Evolutionary conservation across 2,797 vertebrate species (phyloP), one percentile per base, ranked within the genome.

Genomic region (Pelodytes ibericus): DNA sequence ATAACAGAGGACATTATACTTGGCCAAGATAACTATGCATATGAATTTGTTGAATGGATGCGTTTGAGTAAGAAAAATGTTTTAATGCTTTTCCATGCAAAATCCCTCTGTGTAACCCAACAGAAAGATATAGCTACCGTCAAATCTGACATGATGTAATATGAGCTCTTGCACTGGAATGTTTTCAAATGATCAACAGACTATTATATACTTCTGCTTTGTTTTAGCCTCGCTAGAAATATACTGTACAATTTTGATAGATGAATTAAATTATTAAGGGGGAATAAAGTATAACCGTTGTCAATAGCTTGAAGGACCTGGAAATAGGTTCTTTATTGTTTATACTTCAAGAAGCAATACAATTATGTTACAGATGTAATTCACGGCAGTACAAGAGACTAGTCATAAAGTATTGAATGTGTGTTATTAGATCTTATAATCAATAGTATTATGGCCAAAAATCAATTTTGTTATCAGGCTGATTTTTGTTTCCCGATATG

Each of bases 341-440:
- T 75, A 31, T 22, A 41, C 27, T 26, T 18, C 9, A 60, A 41
- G 26, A 1, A 26, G 24, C 36, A 30, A 29, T 33, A 67, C 18
- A 8, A 24, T 49, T 49, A 67, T 59, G 22, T 20, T 49, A 15
- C 11, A 59, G 8, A 1, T 15, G 24, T 60, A 53, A 63, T 61
- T 51, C 30, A 53, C 56, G 47, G 41, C 26, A 60, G 22, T 51
- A 27, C 5, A 60, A 61, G 29, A 2, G 18, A 41, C 27, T 66
- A 16, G n/a, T 67, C n/a, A 59, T 67, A 74, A 30, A 61, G 41
- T 20, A 70, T 69, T 56, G 66, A 63, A 29, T 69, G 66, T 62
- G 25, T 56, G 20, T 75, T 75, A 61, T 53, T 69, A 70, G 16
- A 39, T 63, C 25, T 49, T 33, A 60, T 59, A 68, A 75, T 75